A percentile compares a stretch with the other conserved stretches of the same genome.
These are phyloP conservation scores for Laothoe populi DNA, from an alignment of 2,888 invertebrate genomes.

Conservation along the genomic window DNA sequence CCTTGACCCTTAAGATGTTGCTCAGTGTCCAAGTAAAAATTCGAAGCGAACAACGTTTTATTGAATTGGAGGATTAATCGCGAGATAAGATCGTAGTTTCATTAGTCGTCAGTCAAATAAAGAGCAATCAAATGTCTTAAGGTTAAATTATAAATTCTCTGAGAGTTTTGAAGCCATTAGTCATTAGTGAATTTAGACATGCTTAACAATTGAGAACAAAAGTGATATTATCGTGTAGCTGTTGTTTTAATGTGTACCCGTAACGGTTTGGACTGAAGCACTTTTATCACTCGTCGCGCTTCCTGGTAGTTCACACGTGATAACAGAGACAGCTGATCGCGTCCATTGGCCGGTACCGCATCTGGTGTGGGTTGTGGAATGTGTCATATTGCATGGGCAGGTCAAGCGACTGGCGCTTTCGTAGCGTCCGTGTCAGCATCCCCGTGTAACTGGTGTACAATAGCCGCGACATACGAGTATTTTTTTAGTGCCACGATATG, in stretches of 20 bases:
- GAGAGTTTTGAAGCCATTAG: conserved; percentile 40
- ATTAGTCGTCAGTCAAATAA: conserved; percentile 50
- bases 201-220: conserved; percentile 31
- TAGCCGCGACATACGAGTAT: conserved; percentile 58
- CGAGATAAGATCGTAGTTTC: conserved; percentile 49
- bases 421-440: no score
- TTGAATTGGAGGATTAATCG: conserved; percentile 53
- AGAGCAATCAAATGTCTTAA: conserved; percentile 48
- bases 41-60: conserved; percentile 51
- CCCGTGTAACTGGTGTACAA: conserved; percentile 53
- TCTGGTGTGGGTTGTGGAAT: conserved; percentile 4
- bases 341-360: not conserved
- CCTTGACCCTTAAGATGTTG: conserved; percentile 53
- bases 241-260: conserved; percentile 14
- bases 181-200: conserved; percentile 39
- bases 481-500: no score
- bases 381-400: conserved; percentile 3
- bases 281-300: not conserved
- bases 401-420: not conserved
- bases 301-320: not conserved
- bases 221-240: conserved; percentile 21
- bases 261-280: conserved; percentile 8
- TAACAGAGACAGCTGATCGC: not conserved
- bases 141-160: conserved; percentile 51
- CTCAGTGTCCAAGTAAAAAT: conserved; percentile 40